These are phyloP conservation scores for Xanthorhoe spadicearia DNA, from an alignment of 2,888 invertebrate species.

Conservation along the genomic window DNA sequence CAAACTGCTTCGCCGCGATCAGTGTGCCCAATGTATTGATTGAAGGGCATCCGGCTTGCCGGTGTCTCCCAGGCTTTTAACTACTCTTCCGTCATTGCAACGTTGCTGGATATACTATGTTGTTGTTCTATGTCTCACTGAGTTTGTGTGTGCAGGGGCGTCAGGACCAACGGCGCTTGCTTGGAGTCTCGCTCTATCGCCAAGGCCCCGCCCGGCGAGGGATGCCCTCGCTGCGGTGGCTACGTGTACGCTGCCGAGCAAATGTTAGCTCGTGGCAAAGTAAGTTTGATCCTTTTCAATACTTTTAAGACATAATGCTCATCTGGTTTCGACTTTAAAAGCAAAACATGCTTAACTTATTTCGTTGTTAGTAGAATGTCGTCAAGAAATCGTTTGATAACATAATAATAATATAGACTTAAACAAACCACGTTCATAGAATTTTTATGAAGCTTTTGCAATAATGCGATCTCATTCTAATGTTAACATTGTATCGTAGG, in stretches of 20 bases:
- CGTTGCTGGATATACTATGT: constrained; percentile 62
- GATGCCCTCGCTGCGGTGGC: constrained; percentile 95
- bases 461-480: constrained; percentile 31
- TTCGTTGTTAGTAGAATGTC: neutral
- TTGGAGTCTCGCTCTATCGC: constrained; percentile 89
- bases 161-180: constrained; percentile 86
- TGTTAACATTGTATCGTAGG: constrained; percentile 83
- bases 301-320: neutral
- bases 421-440: neutral
- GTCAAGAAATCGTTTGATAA: neutral
- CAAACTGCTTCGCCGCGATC: constrained; percentile 75
- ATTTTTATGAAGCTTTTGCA: constrained; percentile 15
- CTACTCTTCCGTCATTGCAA: constrained; percentile 76
- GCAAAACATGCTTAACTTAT: neutral
- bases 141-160: constrained; percentile 68
- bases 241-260: constrained; percentile 96
- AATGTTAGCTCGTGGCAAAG: constrained; percentile 95
- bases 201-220: constrained; percentile 93
- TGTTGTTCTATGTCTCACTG: constrained; percentile 53
- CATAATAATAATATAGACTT: neutral
- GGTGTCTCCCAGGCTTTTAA: constrained; percentile 77
- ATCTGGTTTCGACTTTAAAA: neutral
- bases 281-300: constrained; percentile 76
- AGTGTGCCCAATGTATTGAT: constrained; percentile 70
- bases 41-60: constrained; percentile 68